Conservation (phyloP, 1,140 invertebrate genomes). For the Tetragnatha versicolor region DNA sequence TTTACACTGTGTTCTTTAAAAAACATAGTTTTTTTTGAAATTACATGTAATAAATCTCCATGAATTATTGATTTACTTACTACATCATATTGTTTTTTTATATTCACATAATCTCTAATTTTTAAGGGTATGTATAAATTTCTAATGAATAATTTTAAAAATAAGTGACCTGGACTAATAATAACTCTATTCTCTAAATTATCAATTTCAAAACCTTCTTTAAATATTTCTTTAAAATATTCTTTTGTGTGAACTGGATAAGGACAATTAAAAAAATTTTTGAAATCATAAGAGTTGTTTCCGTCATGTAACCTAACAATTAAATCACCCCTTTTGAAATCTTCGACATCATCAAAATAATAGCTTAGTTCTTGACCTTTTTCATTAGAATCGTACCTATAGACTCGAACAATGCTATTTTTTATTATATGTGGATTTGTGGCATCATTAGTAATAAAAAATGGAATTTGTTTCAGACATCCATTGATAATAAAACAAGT, state of each 20-base stretch:
- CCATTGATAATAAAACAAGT: conserved; percentile 30
- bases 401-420: conserved; percentile 6
- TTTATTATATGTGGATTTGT: conserved; percentile 17
- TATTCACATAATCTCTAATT: not conserved
- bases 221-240: conserved; percentile 16
- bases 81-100: not conserved
- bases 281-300: not conserved
- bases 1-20: conserved; percentile 4
- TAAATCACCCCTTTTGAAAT: conserved; percentile 1
- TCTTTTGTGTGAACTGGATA: conserved; percentile 9
- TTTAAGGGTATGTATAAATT: conserved; percentile 23
- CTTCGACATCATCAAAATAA: conserved; percentile 20
- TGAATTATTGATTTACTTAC: conserved; percentile 9
- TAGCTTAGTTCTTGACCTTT: conserved; percentile 13
- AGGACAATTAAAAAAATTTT: conserved; percentile 21
- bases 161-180: conserved; percentile 26
- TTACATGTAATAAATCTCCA: conserved; percentile 27
- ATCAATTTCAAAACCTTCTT: conserved; percentile 27
- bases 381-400: conserved; percentile 27
- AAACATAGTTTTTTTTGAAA: conserved; percentile 32
- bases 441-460: conserved; percentile 30
- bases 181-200: conserved; percentile 33
- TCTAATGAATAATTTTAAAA: conserved; percentile 24
- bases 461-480: conserved; percentile 31
- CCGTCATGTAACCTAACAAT: conserved; percentile 19